Evolutionary conservation across 2,113 vertebrate species (phyloP).

Genomic region (Etia nguti): DNA sequence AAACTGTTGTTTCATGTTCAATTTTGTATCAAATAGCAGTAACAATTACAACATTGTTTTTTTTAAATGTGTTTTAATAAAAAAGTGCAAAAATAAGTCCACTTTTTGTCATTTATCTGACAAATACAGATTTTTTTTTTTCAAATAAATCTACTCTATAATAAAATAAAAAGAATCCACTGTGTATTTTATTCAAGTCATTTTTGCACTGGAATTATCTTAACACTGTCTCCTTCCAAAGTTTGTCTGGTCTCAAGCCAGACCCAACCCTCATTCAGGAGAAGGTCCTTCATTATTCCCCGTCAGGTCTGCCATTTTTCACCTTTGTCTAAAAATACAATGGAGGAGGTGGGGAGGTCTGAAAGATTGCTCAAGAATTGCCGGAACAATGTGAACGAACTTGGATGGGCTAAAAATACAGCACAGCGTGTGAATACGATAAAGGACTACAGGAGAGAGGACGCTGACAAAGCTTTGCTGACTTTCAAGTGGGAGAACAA

Average conservation of each 20-base stretch:
- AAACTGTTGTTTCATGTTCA: not conserved
- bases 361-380: conserved; percentile 73
- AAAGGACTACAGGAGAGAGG: conserved; percentile 63
- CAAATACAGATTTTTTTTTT: not conserved
- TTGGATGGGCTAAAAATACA: conserved; percentile 68
- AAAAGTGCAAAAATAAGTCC: not conserved
- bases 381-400: conserved; percentile 69
- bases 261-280: conserved; percentile 40
- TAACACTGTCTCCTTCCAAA: not conserved
- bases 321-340: conserved; percentile 76
- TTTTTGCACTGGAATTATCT: not conserved
- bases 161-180: not conserved
- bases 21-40: not conserved
- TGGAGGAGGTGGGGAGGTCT: conserved; percentile 53
- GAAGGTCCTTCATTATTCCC: conserved; percentile 51
- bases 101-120: not conserved
- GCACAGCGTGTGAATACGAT: conserved; percentile 72
- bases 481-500: conserved; percentile 74
- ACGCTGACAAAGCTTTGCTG: conserved; percentile 69
- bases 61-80: not conserved
- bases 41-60: not conserved
- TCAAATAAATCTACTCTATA: not conserved
- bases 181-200: not conserved
- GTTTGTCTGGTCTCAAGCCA: not conserved
- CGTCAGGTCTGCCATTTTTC: conserved; percentile 62